Percentiles rank a stretch among this genome's conserved stretches.
phyloP scores from a whole-genome alignment of 2,888 invertebrate species.

The Caenorhabditis sp. region DNA sequence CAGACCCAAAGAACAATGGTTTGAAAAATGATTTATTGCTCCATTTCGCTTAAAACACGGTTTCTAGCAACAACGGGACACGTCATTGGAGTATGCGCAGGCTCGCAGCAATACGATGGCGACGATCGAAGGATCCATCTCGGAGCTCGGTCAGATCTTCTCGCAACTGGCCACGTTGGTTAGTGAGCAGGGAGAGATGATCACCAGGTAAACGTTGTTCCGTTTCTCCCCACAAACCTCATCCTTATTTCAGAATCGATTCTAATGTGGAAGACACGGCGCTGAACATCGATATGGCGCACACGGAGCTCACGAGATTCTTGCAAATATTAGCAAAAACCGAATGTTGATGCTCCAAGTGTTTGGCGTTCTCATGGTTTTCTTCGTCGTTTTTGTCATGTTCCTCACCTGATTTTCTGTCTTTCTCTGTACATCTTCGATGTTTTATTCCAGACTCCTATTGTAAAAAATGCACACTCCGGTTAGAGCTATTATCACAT shows the following conservation, averaged over 20 bases:
- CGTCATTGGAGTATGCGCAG: slow-evolving; percentile 81
- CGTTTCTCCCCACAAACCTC: not conserved
- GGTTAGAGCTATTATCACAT: slow-evolving; percentile 26
- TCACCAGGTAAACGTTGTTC: slow-evolving; percentile 68
- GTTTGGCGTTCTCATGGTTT: slow-evolving; percentile 96
- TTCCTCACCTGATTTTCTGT: slow-evolving; percentile 87
- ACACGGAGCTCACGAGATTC: slow-evolving; percentile 95
- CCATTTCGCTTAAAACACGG: too few relatives aligned
- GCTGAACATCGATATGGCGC: slow-evolving; percentile 97
- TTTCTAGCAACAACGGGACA: slow-evolving; percentile 34
- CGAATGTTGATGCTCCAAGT: slow-evolving; percentile 99
- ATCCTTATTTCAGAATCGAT: slow-evolving; percentile 86
- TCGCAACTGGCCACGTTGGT: slow-evolving; percentile 86
- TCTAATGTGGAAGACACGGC: slow-evolving; percentile 95
- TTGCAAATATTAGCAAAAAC: slow-evolving; percentile 94
- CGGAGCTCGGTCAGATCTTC: slow-evolving; percentile 98
- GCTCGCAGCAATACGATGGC: slow-evolving; percentile 98
- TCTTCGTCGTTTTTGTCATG: slow-evolving; percentile 98
- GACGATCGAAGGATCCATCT: slow-evolving; percentile 98
- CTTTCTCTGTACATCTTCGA: not conserved
- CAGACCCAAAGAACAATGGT: slow-evolving; percentile 64
- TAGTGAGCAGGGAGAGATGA: slow-evolving; percentile 96
- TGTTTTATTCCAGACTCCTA: slow-evolving; percentile 16
- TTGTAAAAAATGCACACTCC: slow-evolving; percentile 30
- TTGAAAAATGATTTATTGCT: too few relatives aligned